Evolutionary conservation across 2,888 invertebrate species (phyloP), one percentile per base, ranked within the genome.

Genomic region (Hipparchia sbordonii): DNA sequence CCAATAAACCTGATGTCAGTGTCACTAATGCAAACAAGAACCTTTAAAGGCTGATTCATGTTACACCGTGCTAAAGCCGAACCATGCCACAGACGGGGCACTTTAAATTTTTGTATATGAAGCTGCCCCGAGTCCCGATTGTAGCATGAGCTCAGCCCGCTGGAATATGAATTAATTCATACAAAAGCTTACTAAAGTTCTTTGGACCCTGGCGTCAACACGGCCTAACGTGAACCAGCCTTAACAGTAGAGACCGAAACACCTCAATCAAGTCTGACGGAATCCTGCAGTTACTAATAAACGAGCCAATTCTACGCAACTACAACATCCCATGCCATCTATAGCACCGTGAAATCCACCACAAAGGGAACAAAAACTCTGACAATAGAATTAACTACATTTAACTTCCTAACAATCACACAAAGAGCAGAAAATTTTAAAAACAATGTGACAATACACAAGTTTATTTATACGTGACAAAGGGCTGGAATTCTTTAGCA

Each of bases 371-470:
- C 79, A 92, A 90, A 90, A 90, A 82, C 77, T 69, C 56, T 9
- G 61, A 91, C 92, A 93, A 92, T 85, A 77, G 80, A 80, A 80
- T 89, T 91, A 91, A 92, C 90, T 85, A 89, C 91, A 92, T 92
- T 91, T 92, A 92, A 93, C 93, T 93, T 86, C 93, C 89, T 87
- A 89, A 92, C 91, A 93, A 92, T 89, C 80, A 84, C 82, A 90
- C 89, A 92, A 91, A 86, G 86, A 80, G 78, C 77, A 82, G 85
- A 89, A 88, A 89, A 88, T 82, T 84, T 79, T 85, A 85, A 87
- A 89, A 88, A 92, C 91, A 92, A 91, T 86, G 79, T 76, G 75
- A 89, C 87, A 90, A 89, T 85, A 77, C 79, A 57, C 65, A 52
- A 65, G 51, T 76, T 79, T 80, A 78, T 82, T 82, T 81, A 84